A percentile compares a stretch with the other conserved stretches of the same genome.
These are phyloP conservation scores for Latrodectus geometricus DNA, from an alignment of 1,140 invertebrate genomes.

Conservation along the genomic window DNA sequence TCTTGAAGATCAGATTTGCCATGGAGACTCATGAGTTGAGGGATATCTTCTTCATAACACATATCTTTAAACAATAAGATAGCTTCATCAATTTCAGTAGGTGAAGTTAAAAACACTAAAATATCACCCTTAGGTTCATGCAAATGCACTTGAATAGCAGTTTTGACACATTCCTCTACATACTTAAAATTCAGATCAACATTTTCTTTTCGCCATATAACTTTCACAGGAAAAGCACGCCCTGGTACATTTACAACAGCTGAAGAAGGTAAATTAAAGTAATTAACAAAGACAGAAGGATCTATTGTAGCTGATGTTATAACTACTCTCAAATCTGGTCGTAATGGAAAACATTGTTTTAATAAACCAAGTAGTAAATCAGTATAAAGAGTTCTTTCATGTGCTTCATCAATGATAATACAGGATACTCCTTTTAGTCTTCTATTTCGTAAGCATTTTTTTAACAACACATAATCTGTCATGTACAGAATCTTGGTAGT, in stretches of 20 bases:
- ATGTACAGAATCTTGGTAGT: conserved; percentile 94
- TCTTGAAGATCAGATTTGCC: conserved; percentile 79
- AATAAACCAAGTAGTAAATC: conserved; percentile 90
- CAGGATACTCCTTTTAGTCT: conserved; percentile 77
- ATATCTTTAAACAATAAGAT: conserved; percentile 74
- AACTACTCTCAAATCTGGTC: conserved; percentile 91
- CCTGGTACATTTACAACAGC: conserved; percentile 90
- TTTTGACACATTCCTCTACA: conserved; percentile 81
- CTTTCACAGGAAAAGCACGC: conserved; percentile 82
- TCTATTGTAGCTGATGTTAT: conserved; percentile 98
- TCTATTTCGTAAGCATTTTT: conserved; percentile 87
- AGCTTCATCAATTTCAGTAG: conserved; percentile 88
- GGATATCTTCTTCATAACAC: conserved; percentile 49
- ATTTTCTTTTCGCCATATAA: conserved; percentile 81
- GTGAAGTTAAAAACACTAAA: conserved; percentile 92
- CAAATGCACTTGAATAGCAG: conserved; percentile 83
- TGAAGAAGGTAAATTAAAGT: conserved; percentile 79
- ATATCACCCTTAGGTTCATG: conserved; percentile 85
- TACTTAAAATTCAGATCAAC: conserved; percentile 88
- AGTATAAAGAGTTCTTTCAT: conserved; percentile 94
- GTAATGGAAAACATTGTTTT: conserved; percentile 80
- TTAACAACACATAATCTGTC: conserved; percentile 93
- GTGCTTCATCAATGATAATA: conserved; percentile 95
- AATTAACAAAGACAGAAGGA: conserved; percentile 89
- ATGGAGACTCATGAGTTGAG: conserved; percentile 47